phyloP scores from a whole-genome alignment of 2,888 invertebrate genomes.

The Coleophora deauratella region DNA sequence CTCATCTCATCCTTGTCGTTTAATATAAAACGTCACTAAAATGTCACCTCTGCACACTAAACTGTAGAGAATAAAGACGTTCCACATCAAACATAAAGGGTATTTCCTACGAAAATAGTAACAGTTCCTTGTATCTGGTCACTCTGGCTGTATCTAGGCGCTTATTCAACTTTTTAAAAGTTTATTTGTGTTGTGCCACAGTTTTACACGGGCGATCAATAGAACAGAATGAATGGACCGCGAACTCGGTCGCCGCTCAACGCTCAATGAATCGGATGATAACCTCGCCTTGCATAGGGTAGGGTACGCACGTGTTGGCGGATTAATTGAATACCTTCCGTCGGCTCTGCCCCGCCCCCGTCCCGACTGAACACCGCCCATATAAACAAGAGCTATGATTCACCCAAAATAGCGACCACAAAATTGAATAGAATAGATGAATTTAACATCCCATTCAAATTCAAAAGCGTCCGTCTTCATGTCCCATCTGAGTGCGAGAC shows the following conservation, averaged over 20 bases:
- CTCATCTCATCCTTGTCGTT: too few species aligned
- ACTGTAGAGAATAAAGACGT: too few species aligned
- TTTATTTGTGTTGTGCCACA: neutral
- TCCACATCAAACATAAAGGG: too few species aligned
- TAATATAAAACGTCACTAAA: too few species aligned
- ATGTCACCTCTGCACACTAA: too few species aligned
- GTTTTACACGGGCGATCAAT: neutral
- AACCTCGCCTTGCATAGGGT: constrained; percentile 38
- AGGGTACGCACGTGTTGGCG: constrained; percentile 65
- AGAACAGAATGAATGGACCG: constrained; percentile 3
- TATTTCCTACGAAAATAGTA: too few species aligned
- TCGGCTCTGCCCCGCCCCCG: constrained; percentile 14
- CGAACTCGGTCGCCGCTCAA: constrained; percentile 16
- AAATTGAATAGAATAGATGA: constrained; percentile 28
- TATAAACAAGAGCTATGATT: constrained; percentile 13
- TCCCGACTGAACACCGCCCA: constrained; percentile 15
- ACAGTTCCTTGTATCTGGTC: too few species aligned
- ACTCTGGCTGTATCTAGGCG: too few species aligned
- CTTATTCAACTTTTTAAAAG: neutral
- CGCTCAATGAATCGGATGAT: constrained; percentile 51
- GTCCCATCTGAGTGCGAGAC: neutral
- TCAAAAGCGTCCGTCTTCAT: neutral
- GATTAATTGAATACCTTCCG: constrained; percentile 60
- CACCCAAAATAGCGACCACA: constrained; percentile 26
- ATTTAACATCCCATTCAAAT: constrained; percentile 2